Conservation (phyloP, 1,140 invertebrate genomes). For the Helicoverpa zea region DNA sequence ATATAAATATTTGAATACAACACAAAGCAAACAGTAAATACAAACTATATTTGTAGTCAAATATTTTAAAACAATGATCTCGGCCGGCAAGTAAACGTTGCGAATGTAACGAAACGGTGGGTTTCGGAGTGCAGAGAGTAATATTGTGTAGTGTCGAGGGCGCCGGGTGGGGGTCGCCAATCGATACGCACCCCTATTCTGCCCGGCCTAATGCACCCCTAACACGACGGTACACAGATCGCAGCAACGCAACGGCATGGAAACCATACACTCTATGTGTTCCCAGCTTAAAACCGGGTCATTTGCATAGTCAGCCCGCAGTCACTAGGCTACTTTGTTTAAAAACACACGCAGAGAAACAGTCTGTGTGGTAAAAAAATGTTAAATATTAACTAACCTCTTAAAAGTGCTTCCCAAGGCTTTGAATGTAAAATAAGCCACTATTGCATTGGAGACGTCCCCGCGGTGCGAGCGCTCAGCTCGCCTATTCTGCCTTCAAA, state of each 20-base stretch:
- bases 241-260: slow-evolving; percentile 54
- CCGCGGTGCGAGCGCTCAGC: neutral
- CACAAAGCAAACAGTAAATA: neutral
- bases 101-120: slow-evolving; percentile 79
- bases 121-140: slow-evolving; percentile 68
- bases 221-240: slow-evolving; percentile 64
- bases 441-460: slow-evolving; percentile 54
- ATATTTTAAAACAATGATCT: slow-evolving; percentile 74
- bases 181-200: slow-evolving; percentile 80
- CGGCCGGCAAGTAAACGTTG: slow-evolving; percentile 62
- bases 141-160: slow-evolving; percentile 70
- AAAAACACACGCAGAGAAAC: slow-evolving; percentile 37
- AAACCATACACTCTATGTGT: slow-evolving; percentile 35
- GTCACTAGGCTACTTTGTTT: slow-evolving; percentile 3
- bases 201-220: slow-evolving; percentile 79
- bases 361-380: slow-evolving; percentile 38
- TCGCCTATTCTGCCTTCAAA: slow-evolving; percentile 14
- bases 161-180: slow-evolving; percentile 65
- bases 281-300: slow-evolving; percentile 64
- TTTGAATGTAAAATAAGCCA: slow-evolving; percentile 56
- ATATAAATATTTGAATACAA: neutral
- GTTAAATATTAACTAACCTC: slow-evolving; percentile 55
- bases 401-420: slow-evolving; percentile 48
- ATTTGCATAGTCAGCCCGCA: slow-evolving; percentile 32
- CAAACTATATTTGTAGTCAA: slow-evolving; percentile 46